These are phyloP conservation scores for Xestia ashworthii DNA, from an alignment of 2,888 invertebrate species.

Conservation along the genomic window DNA sequence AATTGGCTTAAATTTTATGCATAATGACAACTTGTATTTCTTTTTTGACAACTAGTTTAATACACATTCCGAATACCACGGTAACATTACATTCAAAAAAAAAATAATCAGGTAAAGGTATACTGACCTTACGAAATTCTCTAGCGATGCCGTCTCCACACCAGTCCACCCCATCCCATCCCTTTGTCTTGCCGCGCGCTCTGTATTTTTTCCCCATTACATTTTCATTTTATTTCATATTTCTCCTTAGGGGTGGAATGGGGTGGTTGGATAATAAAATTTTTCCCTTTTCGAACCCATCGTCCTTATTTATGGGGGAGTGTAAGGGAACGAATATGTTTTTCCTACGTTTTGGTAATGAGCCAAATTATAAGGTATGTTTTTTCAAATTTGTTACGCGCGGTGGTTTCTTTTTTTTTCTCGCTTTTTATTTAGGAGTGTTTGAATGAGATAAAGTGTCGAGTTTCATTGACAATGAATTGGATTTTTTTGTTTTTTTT, in stretches of 20 bases:
- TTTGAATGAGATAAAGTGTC: constrained; percentile 80
- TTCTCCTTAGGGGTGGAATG: constrained; percentile 83
- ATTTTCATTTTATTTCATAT: constrained; percentile 91
- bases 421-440: constrained; percentile 67
- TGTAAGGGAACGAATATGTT: constrained; percentile 88
- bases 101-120: not conserved
- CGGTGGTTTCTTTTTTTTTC: constrained; percentile 73
- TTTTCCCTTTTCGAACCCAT: constrained; percentile 85
- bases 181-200: constrained; percentile 88
- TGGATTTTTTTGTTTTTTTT: not conserved
- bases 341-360: constrained; percentile 88
- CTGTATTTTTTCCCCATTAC: constrained; percentile 90
- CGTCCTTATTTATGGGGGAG: constrained; percentile 88
- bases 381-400: constrained; percentile 81
- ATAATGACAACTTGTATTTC: not conserved
- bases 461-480: constrained; percentile 67
- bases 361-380: constrained; percentile 88
- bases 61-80: not conserved
- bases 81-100: not conserved
- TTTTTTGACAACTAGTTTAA: not conserved
- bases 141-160: constrained; percentile 72
- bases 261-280: constrained; percentile 85
- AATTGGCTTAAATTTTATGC: not conserved
- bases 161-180: constrained; percentile 72
- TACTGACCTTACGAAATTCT: not conserved